Base-by-base conservation (phyloP, 2,797 vertebrate species). In the Melanotaenia boesemani region DNA sequence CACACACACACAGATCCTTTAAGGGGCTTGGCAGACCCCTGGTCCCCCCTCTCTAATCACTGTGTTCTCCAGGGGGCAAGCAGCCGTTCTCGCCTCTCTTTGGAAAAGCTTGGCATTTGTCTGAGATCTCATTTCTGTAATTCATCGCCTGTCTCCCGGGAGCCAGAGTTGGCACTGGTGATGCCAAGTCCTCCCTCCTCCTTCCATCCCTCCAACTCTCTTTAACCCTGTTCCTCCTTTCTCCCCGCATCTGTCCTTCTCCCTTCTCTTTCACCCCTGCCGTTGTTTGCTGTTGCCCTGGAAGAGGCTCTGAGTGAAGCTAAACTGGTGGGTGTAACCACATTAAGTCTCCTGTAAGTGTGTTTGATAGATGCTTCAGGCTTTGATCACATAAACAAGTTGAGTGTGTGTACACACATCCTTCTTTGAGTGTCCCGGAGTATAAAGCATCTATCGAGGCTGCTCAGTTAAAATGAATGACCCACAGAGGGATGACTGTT, bases 101-200 rank as follows among this genome's bases (percentile, higher is more conserved):
- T 90, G 88, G 86, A 85, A 90, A 92, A 93, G 89, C 93, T 91
- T 94, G 94, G 93, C 93, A 94, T 93, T 93, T 92, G 91, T 90
- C 88, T 88, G 83, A 89, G 90, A 93, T 94, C 92, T 94, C 91
- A 93, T 94, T 95, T 94, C 93, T 92, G 91, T 94, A 93, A 95
- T 95, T 93, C 92, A 94, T 93, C 83, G 88, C 74, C 78, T n/a
- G 85, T 94, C 93, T 94, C 94, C 89, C 3, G 90, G 93, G 94
- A 94, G 80, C 85, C 55, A 60, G 1, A 67, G 85, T 90, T 94
- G 93, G 93, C 93, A 94, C 83, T 4, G 61, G 74, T 30, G 79
- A 90, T 91, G 87, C 90, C 88, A 89, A 86, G 86, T 79, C 80
- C 68, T 84, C 65, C 74, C 70, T 77, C 75, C 70, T 56, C 65